A percentile compares a stretch with the other conserved stretches of the same genome.
Evolutionary conservation across 2,797 vertebrate species (phyloP).

Genomic region (Streptopelia turtur): DNA sequence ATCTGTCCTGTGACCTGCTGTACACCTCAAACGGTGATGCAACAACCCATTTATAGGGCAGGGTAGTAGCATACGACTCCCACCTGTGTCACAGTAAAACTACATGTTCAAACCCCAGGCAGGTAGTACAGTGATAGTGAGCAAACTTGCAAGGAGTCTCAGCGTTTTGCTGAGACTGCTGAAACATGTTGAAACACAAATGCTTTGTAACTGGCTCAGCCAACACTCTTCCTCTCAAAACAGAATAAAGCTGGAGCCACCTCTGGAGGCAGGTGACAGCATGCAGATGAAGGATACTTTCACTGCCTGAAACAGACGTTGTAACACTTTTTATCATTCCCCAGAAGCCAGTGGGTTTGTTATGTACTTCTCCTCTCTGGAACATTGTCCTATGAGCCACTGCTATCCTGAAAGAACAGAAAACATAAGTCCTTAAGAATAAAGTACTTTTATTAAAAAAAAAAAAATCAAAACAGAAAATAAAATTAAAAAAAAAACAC

Average conservation of each 20-base stretch:
- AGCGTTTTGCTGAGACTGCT: neutral
- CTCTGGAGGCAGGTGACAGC: neutral
- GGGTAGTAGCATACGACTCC: neutral
- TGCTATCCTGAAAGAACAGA: conserved; percentile 86
- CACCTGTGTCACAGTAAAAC: neutral
- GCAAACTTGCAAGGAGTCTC: neutral
- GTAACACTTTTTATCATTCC: conserved; percentile 98
- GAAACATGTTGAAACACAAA: neutral
- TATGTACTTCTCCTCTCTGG: conserved; percentile 94
- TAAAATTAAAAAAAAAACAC: neutral
- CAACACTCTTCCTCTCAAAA: neutral
- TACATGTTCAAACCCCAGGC: neutral
- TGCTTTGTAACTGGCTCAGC: neutral
- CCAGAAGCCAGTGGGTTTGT: conserved; percentile 95
- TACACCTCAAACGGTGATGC: neutral
- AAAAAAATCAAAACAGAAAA: neutral
- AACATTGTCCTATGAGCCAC: conserved; percentile 95
- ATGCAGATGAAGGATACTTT: conserved; percentile 90
- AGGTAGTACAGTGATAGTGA: neutral
- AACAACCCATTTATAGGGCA: neutral
- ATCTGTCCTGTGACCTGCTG: neutral
- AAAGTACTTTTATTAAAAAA: neutral
- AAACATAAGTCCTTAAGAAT: conserved; percentile 23
- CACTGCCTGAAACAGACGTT: conserved; percentile 88
- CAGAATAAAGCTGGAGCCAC: neutral